Evolutionary conservation across 2,113 vertebrate species (phyloP).

Genomic region (Solea solea): DNA sequence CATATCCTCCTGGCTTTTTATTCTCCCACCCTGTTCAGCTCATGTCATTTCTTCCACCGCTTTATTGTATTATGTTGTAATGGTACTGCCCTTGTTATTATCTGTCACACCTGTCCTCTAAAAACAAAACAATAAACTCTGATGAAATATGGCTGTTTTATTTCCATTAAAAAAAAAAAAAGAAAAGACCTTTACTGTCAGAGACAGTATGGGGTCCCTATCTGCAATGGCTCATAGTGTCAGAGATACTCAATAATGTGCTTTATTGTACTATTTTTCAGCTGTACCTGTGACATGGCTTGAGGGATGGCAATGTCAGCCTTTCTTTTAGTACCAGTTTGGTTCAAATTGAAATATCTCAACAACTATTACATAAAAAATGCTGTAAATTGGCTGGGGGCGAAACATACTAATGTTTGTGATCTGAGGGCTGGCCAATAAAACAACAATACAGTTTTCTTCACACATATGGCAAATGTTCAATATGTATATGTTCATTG

Average conservation of each 20-base stretch:
- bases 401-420: neutral
- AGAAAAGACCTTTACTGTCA: constrained; percentile 11
- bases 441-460: no score
- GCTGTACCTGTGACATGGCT: neutral
- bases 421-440: neutral
- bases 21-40: constrained; percentile 26
- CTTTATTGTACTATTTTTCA: constrained; percentile 27
- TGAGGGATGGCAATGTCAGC: neutral
- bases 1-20: constrained; percentile 40
- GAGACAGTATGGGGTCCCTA: constrained; percentile 1
- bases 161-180: constrained; percentile 28
- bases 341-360: constrained; percentile 23
- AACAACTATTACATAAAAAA: constrained; percentile 4
- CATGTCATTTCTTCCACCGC: constrained; percentile 20
- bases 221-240: constrained; percentile 12
- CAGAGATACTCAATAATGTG: constrained; percentile 16
- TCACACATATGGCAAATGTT: no score
- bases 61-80: constrained; percentile 39
- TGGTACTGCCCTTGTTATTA: constrained; percentile 34
- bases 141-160: constrained; percentile 48
- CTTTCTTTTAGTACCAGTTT: neutral
- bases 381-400: constrained; percentile 4
- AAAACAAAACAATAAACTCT: constrained; percentile 47
- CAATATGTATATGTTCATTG: no score
- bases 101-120: constrained; percentile 39